Percentiles rank a stretch among this genome's conserved stretches.
These are phyloP conservation scores for Ennomos quercinarius DNA, from an alignment of 2,888 invertebrate genomes.

Conservation along the genomic window DNA sequence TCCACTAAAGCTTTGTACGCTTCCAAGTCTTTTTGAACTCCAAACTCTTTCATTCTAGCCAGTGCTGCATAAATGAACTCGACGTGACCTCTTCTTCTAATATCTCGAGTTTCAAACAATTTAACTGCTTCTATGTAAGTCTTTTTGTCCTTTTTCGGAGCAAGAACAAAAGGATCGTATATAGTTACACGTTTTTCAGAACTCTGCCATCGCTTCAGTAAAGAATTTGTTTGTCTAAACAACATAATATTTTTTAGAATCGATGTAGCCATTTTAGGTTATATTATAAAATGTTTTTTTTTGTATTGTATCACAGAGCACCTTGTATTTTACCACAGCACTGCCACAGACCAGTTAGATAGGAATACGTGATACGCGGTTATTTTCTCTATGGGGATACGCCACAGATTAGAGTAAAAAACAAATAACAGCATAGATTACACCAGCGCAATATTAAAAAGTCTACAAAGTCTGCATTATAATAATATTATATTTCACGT, in stretches of 20 bases:
- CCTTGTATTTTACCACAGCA: too few species aligned
- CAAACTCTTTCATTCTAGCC: conserved; percentile 94
- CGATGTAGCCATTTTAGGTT: conserved; percentile 69
- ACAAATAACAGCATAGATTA: too few species aligned
- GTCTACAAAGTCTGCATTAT: too few species aligned
- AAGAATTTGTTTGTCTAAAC: conserved; percentile 52
- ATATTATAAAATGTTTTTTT: too few species aligned
- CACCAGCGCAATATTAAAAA: too few species aligned
- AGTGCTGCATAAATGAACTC: conserved; percentile 97
- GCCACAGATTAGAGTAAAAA: too few species aligned
- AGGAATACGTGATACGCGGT: too few species aligned
- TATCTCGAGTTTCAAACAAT: conserved; percentile 89
- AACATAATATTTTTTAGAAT: conserved; percentile 63
- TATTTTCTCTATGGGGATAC: too few species aligned
- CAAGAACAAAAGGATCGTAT: conserved; percentile 77
- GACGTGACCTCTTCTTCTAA: conserved; percentile 93
- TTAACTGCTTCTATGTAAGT: conserved; percentile 90
- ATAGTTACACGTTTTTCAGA: conserved; percentile 69
- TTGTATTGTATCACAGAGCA: too few species aligned
- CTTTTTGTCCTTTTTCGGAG: conserved; percentile 86
- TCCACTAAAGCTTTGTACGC: conserved; percentile 94
- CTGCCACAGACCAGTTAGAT: too few species aligned
- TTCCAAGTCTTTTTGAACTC: conserved; percentile 94
- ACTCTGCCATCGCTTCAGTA: conserved; percentile 69
- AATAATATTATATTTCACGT: too few species aligned